These are phyloP conservation scores for Melopsittacus undulatus DNA, from an alignment of 2,797 vertebrate species.

Conservation along the genomic window DNA sequence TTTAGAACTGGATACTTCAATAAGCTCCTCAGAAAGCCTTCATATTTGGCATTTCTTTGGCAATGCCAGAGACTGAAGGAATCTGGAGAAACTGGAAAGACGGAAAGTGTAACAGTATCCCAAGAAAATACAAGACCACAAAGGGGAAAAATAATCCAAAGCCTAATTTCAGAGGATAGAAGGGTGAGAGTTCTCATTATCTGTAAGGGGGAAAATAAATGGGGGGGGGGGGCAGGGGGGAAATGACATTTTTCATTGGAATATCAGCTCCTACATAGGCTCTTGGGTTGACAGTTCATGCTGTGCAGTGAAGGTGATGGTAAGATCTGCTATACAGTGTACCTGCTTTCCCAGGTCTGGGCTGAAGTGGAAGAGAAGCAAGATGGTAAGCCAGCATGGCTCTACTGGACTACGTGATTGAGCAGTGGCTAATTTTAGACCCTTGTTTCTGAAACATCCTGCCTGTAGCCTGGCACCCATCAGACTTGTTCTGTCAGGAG, in stretches of 20 bases:
- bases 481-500: slow-evolving; percentile 33
- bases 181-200: background rate
- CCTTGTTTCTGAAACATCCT: slow-evolving; percentile 26
- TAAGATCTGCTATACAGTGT: background rate
- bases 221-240: too few relatives aligned
- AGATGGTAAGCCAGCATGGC: background rate
- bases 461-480: slow-evolving; percentile 14
- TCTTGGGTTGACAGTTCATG: background rate
- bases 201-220: background rate
- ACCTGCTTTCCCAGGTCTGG: background rate
- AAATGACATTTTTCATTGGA: background rate
- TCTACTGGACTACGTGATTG: background rate
- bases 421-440: slow-evolving; percentile 20
- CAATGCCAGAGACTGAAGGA: background rate
- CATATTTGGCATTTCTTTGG: background rate
- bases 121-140: background rate
- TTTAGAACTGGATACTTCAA: background rate
- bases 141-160: background rate
- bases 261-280: background rate
- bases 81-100: background rate
- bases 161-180: background rate
- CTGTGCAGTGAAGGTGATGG: background rate
- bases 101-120: background rate
- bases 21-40: background rate
- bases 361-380: background rate